Evolutionary conservation across 2,113 vertebrate species (phyloP), one percentile per base, ranked within the genome.

Genomic region (Apaloderma vittatum): DNA sequence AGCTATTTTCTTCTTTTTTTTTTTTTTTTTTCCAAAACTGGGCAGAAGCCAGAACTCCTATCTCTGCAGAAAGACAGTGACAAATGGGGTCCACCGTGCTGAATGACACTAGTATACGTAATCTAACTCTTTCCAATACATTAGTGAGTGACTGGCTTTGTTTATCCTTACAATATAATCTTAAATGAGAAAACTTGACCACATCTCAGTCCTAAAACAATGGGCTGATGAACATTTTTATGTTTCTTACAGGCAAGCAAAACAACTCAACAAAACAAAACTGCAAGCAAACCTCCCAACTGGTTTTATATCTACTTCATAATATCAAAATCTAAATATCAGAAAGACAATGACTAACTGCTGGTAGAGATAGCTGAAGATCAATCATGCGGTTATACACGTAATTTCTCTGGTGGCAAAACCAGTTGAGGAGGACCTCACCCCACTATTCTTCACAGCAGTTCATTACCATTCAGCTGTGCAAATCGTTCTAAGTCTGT

Each of bases 11-110:
- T 59, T 58, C 49, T 32, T 21, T 75, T 55, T 21, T 62, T 77
- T 49, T 43, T 82, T 13, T 57, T 62, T 84, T 19, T 78, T 34
- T 29, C 4, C 54, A 79, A 89, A 65, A 43, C 45, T 86, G 90
- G 52, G 36, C 58, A 93, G 85, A 90, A 86, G 92, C 84, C 78
- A 92, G 51, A 90, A 70, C 32, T 90, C 62, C 62, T 57, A 7
- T 82, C 93, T 85, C 54, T 75, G 43, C 66, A 66, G 74, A 92
- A 79, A 68, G 94, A 80, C 90, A 86, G 75, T 93, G 93, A 95
- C 66, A 93, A 95, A 96, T 85, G 74, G 32, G 61, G 59, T 67
- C 59, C 82, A 77, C 58, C 63, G 2, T 3, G 4, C 58, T 90
- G 82, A 93, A 73, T 86, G 92, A 90, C 85, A 90, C 70, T 8